Percentiles rank a stretch among this genome's conserved stretches.
Evolutionary conservation across 2,797 vertebrate species (phyloP).

Genomic region (Melopsittacus undulatus): DNA sequence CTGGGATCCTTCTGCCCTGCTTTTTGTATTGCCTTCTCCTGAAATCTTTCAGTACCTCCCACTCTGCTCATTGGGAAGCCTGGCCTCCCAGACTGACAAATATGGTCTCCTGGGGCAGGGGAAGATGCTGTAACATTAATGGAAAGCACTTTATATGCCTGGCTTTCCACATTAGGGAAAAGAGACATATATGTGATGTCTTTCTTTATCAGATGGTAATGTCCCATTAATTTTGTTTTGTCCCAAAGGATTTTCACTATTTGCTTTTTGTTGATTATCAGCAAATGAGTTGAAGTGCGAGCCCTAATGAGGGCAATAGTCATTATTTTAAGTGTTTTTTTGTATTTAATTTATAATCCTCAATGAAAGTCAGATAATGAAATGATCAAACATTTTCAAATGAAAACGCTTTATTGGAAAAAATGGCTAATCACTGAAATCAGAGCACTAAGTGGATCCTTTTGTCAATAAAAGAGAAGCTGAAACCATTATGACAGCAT

Average conservation of each 20-base stretch:
- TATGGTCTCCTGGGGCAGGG: background rate
- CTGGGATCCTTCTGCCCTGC: background rate
- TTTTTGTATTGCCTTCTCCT: background rate
- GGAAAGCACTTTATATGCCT: background rate
- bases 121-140: background rate
- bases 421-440: slow-evolving; percentile 16
- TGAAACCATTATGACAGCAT: background rate
- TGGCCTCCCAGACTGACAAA: background rate
- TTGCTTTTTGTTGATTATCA: background rate
- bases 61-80: background rate
- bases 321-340: background rate
- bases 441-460: background rate
- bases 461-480: slow-evolving; percentile 3
- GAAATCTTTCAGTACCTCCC: background rate
- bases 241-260: background rate
- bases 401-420: background rate
- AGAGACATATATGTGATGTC: background rate
- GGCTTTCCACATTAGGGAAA: background rate
- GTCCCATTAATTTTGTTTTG: background rate
- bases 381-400: background rate
- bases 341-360: background rate
- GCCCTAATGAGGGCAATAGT: background rate
- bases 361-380: background rate
- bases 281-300: background rate
- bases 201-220: background rate